phyloP scores from a whole-genome alignment of 2,888 invertebrate genomes.

The Aquatica leii region DNA sequence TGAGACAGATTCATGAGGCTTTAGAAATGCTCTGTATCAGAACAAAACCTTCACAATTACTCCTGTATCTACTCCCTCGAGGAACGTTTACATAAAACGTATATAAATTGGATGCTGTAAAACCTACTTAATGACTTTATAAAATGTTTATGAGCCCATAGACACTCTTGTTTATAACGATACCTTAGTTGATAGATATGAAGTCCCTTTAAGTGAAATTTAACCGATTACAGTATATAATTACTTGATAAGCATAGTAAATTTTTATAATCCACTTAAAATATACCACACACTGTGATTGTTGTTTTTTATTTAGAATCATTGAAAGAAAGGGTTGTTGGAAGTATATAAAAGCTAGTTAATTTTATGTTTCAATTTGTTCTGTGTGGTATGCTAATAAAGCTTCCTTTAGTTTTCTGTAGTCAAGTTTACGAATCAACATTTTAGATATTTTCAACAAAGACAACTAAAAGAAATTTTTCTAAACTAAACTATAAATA shows the following conservation, averaged over 20 bases:
- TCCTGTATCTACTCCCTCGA: constrained; percentile 26
- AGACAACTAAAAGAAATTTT: too few relatives aligned
- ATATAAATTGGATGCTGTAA: constrained; percentile 39
- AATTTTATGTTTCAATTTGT: constrained; percentile 4
- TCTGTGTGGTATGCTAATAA: not conserved
- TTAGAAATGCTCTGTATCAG: constrained; percentile 24
- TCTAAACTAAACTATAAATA: too few relatives aligned
- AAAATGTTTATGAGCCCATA: constrained; percentile 38
- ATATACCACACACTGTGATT: constrained; percentile 15
- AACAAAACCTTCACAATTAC: constrained; percentile 26
- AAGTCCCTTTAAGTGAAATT: constrained; percentile 19
- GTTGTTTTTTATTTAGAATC: constrained; percentile 5
- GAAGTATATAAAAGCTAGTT: constrained; percentile 1
- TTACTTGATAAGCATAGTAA: constrained; percentile 25
- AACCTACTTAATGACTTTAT: constrained; percentile 40
- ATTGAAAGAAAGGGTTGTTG: not conserved
- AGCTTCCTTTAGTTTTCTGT: too few relatives aligned
- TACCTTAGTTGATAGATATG: constrained; percentile 29
- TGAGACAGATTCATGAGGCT: constrained; percentile 24
- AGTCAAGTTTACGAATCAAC: too few relatives aligned
- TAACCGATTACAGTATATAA: constrained; percentile 26
- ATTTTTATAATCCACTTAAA: constrained; percentile 20
- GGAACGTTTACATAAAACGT: constrained; percentile 34
- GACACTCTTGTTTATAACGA: constrained; percentile 34
- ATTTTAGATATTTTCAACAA: too few relatives aligned